Percentiles rank a stretch among this genome's conserved stretches.
phyloP scores from a whole-genome alignment of 2,113 vertebrate genomes.

The Erpornis zantholeuca region DNA sequence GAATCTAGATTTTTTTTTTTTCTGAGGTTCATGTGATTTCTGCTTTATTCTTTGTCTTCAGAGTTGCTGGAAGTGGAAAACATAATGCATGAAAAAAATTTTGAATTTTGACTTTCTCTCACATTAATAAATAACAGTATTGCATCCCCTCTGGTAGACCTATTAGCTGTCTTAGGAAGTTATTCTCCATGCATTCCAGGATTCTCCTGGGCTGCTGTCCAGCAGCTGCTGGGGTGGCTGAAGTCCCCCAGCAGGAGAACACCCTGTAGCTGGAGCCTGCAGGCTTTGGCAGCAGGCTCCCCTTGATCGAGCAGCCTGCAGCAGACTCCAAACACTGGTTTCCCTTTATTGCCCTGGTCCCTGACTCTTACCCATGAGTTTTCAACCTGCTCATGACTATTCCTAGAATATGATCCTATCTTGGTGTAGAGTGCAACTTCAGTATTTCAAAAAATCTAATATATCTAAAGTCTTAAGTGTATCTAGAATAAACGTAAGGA shows the following conservation, averaged over 20 bases:
- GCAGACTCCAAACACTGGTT: neutral
- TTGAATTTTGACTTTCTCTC: neutral
- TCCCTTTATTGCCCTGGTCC: neutral
- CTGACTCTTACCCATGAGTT: neutral
- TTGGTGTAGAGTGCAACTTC: neutral
- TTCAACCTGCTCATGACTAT: neutral
- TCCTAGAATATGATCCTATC: neutral
- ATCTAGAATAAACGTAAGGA: neutral
- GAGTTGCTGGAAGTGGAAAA: neutral
- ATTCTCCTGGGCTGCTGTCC: neutral
- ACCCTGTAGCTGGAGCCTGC: neutral
- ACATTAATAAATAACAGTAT: neutral
- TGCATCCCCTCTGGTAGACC: neutral
- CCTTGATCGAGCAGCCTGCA: neutral
- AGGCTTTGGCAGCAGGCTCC: neutral
- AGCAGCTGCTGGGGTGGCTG: neutral
- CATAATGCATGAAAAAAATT: neutral
- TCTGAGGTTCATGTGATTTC: neutral
- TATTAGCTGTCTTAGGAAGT: neutral
- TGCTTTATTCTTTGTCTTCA: neutral
- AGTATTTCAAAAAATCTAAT: neutral
- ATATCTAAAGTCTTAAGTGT: rapidly evolving
- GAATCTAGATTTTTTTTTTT: neutral
- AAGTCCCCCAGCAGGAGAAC: neutral
- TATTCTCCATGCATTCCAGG: neutral